Percentiles rank a stretch among this genome's conserved stretches.
These are phyloP conservation scores for Kradibia gibbosae DNA, from an alignment of 1,140 invertebrate genomes.

Conservation along the genomic window DNA sequence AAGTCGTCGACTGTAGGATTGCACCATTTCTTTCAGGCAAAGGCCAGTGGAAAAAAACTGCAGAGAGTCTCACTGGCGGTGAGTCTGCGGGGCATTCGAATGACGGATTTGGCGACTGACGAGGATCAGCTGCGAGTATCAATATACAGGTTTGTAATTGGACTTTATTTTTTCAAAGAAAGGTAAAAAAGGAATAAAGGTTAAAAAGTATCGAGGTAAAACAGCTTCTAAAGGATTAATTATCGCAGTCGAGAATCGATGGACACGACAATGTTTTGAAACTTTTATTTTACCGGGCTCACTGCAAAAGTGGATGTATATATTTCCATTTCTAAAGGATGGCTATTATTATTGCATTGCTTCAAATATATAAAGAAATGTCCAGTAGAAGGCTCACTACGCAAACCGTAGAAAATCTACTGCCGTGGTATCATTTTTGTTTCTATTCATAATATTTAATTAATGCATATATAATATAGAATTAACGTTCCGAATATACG, in stretches of 20 bases:
- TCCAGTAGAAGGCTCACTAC: background rate
- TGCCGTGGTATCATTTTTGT: too few species aligned
- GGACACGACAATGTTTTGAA: background rate
- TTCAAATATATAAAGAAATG: too few species aligned
- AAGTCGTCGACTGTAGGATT: background rate
- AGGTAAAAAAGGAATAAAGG: background rate
- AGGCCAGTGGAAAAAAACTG: conserved; percentile 79
- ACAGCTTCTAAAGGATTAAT: conserved; percentile 29
- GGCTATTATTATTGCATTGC: too few species aligned
- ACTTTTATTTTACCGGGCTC: background rate
- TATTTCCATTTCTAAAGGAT: background rate
- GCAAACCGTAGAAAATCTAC: background rate
- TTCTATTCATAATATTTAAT: too few species aligned
- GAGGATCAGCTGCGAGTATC: conserved; percentile 84
- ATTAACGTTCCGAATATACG: too few species aligned
- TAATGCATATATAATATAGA: too few species aligned
- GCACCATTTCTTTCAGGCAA: conserved; percentile 73
- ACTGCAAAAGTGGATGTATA: background rate
- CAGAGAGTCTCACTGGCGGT: conserved; percentile 82
- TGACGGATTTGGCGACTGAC: conserved; percentile 79
- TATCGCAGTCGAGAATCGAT: background rate
- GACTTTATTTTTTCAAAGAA: conserved; percentile 1
- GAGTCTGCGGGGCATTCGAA: conserved; percentile 82
- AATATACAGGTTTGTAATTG: conserved; percentile 81
- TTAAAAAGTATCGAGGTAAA: background rate